These are phyloP conservation scores for Drosophila planitibia DNA, from an alignment of 2,888 invertebrate species.

Conservation along the genomic window DNA sequence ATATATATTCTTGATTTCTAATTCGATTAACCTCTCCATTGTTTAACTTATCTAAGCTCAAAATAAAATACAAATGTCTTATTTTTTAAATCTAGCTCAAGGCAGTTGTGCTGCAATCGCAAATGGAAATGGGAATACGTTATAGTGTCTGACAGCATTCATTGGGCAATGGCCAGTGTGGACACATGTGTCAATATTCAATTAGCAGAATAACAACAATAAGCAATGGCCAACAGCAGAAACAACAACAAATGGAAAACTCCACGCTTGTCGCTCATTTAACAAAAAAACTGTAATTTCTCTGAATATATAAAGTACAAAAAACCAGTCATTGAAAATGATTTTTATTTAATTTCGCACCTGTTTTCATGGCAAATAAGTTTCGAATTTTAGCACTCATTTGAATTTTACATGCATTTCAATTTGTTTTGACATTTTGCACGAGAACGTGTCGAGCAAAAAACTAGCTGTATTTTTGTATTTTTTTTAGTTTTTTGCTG, in stretches of 20 bases:
- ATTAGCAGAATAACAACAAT: slow-evolving; percentile 45
- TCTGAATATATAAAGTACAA: background rate
- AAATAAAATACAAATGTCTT: no score
- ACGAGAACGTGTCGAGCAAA: slow-evolving; percentile 1
- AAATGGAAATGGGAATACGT: slow-evolving; percentile 25
- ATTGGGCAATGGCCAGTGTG: slow-evolving; percentile 26
- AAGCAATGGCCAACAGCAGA: slow-evolving; percentile 14
- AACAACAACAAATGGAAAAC: slow-evolving; percentile 13
- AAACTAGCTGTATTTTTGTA: background rate
- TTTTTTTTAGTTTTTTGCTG: slow-evolving; percentile 10
- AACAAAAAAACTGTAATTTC: background rate
- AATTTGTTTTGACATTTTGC: slow-evolving; percentile 60
- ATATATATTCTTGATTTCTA: background rate
- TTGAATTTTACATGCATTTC: slow-evolving; percentile 72
- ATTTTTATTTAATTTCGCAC: slow-evolving; percentile 71
- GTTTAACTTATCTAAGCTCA: no score
- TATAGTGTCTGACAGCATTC: slow-evolving; percentile 7
- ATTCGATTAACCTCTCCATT: background rate
- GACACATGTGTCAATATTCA: slow-evolving; percentile 54
- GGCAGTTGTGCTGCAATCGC: background rate
- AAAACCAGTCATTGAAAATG: slow-evolving; percentile 33
- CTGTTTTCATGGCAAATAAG: slow-evolving; percentile 64
- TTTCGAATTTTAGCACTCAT: slow-evolving; percentile 64
- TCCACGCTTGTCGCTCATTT: slow-evolving; percentile 27
- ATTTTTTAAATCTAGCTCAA: background rate